phyloP scores from a whole-genome alignment of 2,888 invertebrate species.

The Aquatica leii region DNA sequence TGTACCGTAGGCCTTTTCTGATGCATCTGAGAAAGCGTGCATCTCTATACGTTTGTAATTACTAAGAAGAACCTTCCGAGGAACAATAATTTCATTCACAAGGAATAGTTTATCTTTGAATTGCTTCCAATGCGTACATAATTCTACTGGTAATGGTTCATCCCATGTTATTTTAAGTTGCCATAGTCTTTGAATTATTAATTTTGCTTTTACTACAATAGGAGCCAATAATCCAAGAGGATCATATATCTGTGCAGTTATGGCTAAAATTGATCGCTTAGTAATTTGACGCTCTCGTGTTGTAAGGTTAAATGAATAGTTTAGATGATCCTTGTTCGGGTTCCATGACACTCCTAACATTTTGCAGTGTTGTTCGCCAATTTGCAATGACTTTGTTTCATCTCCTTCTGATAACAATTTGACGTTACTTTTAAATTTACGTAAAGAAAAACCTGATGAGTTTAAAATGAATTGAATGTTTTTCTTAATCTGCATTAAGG shows the following conservation, averaged over 20 bases:
- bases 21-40: constrained; percentile 63
- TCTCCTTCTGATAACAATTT: background rate
- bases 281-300: background rate
- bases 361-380: background rate
- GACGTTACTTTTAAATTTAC: background rate
- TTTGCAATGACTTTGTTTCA: background rate
- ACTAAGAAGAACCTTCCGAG: no score
- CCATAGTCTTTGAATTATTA: background rate
- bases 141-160: no score
- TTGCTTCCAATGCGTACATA: background rate
- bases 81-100: no score
- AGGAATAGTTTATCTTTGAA: background rate
- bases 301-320: background rate
- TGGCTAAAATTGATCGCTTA: background rate
- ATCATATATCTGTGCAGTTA: background rate
- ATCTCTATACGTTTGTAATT: background rate
- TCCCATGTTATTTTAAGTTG: no score
- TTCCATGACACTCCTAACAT: constrained; percentile 20
- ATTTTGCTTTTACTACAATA: background rate
- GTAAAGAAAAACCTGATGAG: background rate
- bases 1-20: background rate
- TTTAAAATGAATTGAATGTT: background rate
- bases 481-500: background rate
- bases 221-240: background rate
- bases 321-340: no score